Conservation (phyloP, 1,140 invertebrate species). For the Drosophila pseudoobscura region DNA sequence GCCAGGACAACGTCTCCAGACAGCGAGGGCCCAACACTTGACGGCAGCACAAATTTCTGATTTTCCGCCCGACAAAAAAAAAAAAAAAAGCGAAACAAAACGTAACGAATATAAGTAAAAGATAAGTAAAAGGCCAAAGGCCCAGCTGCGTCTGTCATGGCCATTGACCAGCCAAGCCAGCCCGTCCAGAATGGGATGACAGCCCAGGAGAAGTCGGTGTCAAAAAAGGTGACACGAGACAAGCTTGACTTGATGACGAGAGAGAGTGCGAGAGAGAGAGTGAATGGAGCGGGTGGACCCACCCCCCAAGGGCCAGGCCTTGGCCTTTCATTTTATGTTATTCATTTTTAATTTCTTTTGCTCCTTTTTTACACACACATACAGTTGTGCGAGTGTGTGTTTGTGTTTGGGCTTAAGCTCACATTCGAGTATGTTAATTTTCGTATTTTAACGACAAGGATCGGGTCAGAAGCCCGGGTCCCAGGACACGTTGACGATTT, state of each 20-base stretch:
- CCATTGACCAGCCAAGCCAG: slow-evolving; percentile 38
- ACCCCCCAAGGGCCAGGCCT: slow-evolving; percentile 26
- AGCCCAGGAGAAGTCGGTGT: slow-evolving; percentile 22
- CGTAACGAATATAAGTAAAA: too few relatives aligned
- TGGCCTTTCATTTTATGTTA: slow-evolving; percentile 53
- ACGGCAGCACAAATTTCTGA: slow-evolving; percentile 13
- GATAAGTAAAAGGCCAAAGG: neutral
- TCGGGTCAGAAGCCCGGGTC: neutral
- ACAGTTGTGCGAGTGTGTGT: slow-evolving; percentile 12
- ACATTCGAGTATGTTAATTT: slow-evolving; percentile 77
- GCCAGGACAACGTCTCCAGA: slow-evolving; percentile 57
- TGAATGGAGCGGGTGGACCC: neutral
- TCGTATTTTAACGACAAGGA: slow-evolving; percentile 43
- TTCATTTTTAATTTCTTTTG: slow-evolving; percentile 67
- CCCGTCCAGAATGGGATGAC: slow-evolving; percentile 5
- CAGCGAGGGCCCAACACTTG: slow-evolving; percentile 29
- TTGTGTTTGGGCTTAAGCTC: slow-evolving; percentile 40
- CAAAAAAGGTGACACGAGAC: slow-evolving; percentile 51
- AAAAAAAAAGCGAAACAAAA: neutral
- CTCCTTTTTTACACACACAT: slow-evolving; percentile 11
- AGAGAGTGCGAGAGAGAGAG: slow-evolving; percentile 11
- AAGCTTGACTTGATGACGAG: slow-evolving; percentile 33
- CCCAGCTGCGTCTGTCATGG: slow-evolving; percentile 40
- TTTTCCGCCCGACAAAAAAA: neutral
- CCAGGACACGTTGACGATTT: slow-evolving; percentile 58